Percentiles rank a stretch among this genome's conserved stretches.
Evolutionary conservation across 2,888 invertebrate species (phyloP).

Genomic region (Pristionchus maxplancki): DNA sequence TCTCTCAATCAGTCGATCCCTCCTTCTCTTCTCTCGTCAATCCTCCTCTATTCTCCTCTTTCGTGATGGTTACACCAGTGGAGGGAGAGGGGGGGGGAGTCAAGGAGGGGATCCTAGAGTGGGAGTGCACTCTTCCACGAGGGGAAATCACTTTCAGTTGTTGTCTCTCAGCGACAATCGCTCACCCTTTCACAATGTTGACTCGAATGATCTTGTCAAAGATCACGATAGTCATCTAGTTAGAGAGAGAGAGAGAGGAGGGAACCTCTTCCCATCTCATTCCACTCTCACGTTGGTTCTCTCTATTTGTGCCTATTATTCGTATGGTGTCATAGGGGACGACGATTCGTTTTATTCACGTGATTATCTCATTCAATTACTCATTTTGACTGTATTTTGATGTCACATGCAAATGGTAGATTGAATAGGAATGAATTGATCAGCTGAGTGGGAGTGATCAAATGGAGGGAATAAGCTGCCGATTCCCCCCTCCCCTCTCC

Average conservation of each 20-base stretch:
- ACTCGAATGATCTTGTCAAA: neutral
- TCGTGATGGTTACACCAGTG: constrained; percentile 8
- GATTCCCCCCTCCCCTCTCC: constrained; percentile 43
- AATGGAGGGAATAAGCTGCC: neutral
- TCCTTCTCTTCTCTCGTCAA: neutral
- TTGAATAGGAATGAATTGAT: constrained; percentile 7
- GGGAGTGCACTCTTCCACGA: constrained; percentile 16
- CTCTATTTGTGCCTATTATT: neutral
- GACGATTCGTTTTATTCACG: neutral
- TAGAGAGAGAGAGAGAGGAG: constrained; percentile 33
- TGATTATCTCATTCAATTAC: neutral
- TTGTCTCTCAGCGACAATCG: neutral
- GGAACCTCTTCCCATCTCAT: neutral
- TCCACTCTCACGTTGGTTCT: neutral
- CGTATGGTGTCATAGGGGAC: neutral
- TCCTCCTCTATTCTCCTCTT: neutral
- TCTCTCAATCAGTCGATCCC: neutral
- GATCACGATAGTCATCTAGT: neutral
- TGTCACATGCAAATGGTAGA: no score
- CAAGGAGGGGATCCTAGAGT: neutral
- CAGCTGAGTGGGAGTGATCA: constrained; percentile 4
- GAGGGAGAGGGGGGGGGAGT: neutral
- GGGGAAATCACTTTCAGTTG: neutral
- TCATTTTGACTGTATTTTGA: constrained; percentile 32
- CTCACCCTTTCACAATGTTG: constrained; percentile 32